These are phyloP conservation scores for Alentia gelatinosa DNA, from an alignment of 2,888 invertebrate species.

Conservation along the genomic window DNA sequence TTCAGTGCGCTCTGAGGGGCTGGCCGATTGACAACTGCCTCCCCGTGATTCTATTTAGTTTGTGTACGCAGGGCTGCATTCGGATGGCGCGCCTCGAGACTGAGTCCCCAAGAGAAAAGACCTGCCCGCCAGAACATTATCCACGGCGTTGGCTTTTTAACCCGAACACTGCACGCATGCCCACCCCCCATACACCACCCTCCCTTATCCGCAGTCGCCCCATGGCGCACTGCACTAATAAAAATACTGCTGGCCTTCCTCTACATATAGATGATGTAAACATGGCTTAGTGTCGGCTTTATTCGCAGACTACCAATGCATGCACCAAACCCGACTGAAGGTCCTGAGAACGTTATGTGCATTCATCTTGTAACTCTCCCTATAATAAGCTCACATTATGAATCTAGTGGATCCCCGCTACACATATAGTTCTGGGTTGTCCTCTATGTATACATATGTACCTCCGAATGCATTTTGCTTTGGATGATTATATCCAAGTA, in stretches of 20 bases:
- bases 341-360: too few species aligned
- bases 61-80: constrained; percentile 4
- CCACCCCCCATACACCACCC: neutral
- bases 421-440: too few species aligned
- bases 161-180: neutral
- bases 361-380: too few species aligned
- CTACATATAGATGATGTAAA: neutral
- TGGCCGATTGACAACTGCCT: constrained; percentile 14
- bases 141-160: neutral
- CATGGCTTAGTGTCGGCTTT: neutral
- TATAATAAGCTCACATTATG: too few species aligned
- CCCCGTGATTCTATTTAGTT: constrained; percentile 42
- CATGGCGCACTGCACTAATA: neutral
- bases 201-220: neutral
- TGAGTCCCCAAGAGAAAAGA: neutral
- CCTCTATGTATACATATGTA: too few species aligned
- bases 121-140: neutral
- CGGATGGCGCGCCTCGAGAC: neutral
- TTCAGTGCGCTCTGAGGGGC: neutral
- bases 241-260: neutral
- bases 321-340: too few species aligned
- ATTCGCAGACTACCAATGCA: neutral
- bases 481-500: too few species aligned
- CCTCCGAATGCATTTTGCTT: too few species aligned
- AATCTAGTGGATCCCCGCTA: too few species aligned